Conservation (phyloP, 2,113 vertebrate species). For the Cololabis saira region DNA sequence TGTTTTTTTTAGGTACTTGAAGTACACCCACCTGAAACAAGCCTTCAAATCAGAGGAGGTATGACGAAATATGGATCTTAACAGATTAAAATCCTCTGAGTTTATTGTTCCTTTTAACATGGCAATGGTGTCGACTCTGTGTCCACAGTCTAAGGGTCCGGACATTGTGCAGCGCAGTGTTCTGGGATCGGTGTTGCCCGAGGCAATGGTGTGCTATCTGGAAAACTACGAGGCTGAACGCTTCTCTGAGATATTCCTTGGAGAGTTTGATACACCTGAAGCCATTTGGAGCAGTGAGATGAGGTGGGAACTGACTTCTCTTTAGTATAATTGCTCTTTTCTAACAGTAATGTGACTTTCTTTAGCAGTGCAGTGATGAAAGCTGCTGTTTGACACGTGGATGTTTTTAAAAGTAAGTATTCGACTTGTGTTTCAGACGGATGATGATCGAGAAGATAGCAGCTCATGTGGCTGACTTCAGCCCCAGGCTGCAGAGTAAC, state of each 20-base stretch:
- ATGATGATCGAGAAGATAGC: conserved; percentile 99
- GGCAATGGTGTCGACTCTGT: background rate
- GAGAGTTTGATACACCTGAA: conserved; percentile 98
- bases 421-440: conserved; percentile 79
- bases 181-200: conserved; percentile 93
- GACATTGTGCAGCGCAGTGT: conserved; percentile 97
- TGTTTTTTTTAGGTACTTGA: conserved; percentile 88
- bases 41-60: conserved; percentile 99
- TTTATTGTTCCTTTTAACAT: background rate
- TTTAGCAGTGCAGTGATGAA: background rate
- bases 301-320: conserved; percentile 81
- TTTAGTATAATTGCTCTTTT: background rate
- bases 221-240: conserved; percentile 98
- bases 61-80: background rate
- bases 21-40: conserved; percentile 96
- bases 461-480: conserved; percentile 96
- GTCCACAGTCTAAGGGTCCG: conserved; percentile 89
- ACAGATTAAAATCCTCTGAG: background rate
- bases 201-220: conserved; percentile 99
- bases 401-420: background rate
- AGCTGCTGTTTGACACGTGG: background rate
- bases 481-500: conserved; percentile 96
- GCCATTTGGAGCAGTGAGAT: conserved; percentile 99
- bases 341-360: background rate
- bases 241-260: conserved; percentile 98